These are phyloP conservation scores for Pteria penguin DNA, from an alignment of 2,888 invertebrate genomes.

Conservation along the genomic window DNA sequence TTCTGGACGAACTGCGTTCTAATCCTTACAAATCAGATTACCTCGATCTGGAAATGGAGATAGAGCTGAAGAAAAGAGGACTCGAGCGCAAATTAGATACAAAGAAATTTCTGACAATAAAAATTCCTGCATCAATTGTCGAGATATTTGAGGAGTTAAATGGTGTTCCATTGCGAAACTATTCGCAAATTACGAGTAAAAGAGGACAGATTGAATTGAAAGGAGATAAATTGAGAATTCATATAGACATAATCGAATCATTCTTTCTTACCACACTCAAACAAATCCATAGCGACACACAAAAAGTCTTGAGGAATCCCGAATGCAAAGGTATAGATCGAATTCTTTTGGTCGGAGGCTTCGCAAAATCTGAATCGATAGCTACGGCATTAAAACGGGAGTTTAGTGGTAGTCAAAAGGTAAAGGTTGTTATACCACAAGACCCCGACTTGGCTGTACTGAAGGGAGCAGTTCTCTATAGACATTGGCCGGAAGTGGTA, in stretches of 20 bases:
- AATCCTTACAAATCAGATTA: background rate
- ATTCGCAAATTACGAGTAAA: background rate
- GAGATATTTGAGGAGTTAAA: slow-evolving; percentile 14
- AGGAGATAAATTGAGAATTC: background rate
- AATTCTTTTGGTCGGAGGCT: background rate
- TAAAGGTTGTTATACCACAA: slow-evolving; percentile 15
- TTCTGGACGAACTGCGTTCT: slow-evolving; percentile 12
- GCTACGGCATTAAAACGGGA: background rate
- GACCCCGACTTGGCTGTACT: slow-evolving; percentile 25
- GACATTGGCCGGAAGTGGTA: slow-evolving; percentile 48
- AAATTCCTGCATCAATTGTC: background rate
- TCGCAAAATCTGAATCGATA: slow-evolving; percentile 10
- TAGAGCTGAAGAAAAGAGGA: slow-evolving; percentile 24
- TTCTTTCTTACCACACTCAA: background rate
- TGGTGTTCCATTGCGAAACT: background rate
- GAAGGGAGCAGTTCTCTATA: slow-evolving; percentile 48
- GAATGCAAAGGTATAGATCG: background rate
- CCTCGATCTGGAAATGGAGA: slow-evolving; percentile 27
- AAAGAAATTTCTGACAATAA: background rate
- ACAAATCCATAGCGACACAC: background rate
- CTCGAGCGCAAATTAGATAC: background rate
- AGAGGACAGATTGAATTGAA: background rate
- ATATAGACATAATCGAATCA: background rate
- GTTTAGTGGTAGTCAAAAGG: background rate
- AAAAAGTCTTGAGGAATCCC: background rate